Percentiles rank a stretch among this genome's conserved stretches.
Conservation (phyloP, 1,140 invertebrate species). For the Meloidogyne chitwoodi region DNA sequence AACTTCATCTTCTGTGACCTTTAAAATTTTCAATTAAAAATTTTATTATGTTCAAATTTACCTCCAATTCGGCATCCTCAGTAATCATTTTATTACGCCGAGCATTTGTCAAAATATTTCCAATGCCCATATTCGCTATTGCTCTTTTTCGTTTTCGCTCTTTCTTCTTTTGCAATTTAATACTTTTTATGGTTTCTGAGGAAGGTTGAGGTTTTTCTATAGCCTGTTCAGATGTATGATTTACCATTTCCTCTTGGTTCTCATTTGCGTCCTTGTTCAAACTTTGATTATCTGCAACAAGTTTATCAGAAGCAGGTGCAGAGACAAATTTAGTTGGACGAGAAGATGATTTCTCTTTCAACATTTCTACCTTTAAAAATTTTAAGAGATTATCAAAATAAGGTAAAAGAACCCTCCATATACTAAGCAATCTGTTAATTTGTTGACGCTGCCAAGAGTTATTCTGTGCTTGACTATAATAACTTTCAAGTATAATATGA, state of each 20-base stretch:
- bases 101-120: background rate
- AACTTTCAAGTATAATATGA: conserved; percentile 1
- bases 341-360: background rate
- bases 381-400: background rate
- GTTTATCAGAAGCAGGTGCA: background rate
- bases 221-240: background rate
- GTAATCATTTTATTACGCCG: conserved; percentile 5
- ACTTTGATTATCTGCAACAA: background rate
- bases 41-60: background rate
- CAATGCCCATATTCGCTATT: conserved; percentile 9
- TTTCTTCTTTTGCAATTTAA: background rate
- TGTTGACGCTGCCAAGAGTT: conserved; percentile 12
- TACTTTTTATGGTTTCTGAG: background rate
- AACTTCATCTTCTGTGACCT: conserved; percentile 20
- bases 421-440: background rate
- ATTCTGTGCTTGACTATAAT: background rate
- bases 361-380: background rate
- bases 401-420: conserved; percentile 17
- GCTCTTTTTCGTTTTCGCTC: background rate
- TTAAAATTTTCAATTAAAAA: background rate
- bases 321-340: conserved; percentile 18
- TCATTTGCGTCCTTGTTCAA: background rate
- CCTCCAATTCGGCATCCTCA: conserved; percentile 9
- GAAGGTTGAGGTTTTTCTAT: background rate
- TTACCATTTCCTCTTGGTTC: background rate